A percentile compares a stretch with the other conserved stretches of the same genome.
phyloP scores from a whole-genome alignment of 2,888 invertebrate genomes.

The Caenorhabditis auriculariae region DNA sequence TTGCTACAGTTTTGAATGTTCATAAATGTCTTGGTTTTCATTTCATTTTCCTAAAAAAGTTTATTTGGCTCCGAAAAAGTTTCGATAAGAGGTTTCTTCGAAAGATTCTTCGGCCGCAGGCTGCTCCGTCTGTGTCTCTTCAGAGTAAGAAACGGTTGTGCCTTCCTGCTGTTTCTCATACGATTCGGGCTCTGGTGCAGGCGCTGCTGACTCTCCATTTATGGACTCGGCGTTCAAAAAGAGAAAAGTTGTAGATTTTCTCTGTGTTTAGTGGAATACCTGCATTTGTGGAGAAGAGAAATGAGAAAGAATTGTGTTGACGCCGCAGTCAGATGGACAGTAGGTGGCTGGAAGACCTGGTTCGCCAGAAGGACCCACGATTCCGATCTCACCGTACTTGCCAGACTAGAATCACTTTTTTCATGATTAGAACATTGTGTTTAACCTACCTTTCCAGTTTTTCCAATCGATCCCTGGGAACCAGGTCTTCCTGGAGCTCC shows the following conservation, averaged over 20 bases:
- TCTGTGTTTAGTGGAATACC: not conserved
- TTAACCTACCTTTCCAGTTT: slow-evolving; percentile 46
- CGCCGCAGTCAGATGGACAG: slow-evolving; percentile 50
- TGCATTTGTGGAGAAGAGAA: not conserved
- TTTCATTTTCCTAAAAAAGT: too few relatives aligned
- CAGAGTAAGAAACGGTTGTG: too few relatives aligned
- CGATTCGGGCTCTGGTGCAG: slow-evolving; percentile 18
- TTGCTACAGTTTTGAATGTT: too few relatives aligned
- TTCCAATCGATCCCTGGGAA: slow-evolving; percentile 39
- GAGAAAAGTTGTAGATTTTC: not conserved
- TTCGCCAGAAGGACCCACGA: slow-evolving; percentile 45
- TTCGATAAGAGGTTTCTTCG: slow-evolving; percentile 35
- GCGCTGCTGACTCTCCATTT: slow-evolving; percentile 25
- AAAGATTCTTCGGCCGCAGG: slow-evolving; percentile 29
- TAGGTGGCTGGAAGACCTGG: slow-evolving; percentile 46
- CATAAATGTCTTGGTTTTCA: too few relatives aligned
- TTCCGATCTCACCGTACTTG: slow-evolving; percentile 42
- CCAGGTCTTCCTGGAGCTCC: slow-evolving; percentile 37
- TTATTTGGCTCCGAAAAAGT: too few relatives aligned
- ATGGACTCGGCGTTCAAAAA: slow-evolving; percentile 21
- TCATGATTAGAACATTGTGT: not conserved
- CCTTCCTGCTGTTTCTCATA: slow-evolving; percentile 13
- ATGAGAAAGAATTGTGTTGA: slow-evolving; percentile 37
- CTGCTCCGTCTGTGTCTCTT: too few relatives aligned
- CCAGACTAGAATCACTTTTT: slow-evolving; percentile 21